phyloP scores from a whole-genome alignment of 1,140 invertebrate genomes.

The Geopemphigus sp. region DNA sequence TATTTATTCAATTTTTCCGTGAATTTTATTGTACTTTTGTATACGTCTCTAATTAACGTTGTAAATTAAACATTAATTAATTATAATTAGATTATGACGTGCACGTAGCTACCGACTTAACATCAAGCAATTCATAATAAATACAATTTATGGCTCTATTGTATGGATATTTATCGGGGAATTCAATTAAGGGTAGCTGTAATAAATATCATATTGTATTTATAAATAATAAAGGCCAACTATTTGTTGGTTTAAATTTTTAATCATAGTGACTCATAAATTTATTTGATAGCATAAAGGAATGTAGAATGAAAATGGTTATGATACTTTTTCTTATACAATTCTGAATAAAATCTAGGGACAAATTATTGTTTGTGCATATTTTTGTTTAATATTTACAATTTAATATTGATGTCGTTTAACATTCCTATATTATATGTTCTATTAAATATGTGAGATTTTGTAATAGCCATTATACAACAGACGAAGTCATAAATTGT shows the following conservation, averaged over 20 bases:
- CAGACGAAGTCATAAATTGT: background rate
- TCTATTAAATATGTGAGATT: background rate
- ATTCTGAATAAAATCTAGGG: background rate
- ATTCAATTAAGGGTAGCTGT: conserved; percentile 24
- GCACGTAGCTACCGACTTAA: background rate
- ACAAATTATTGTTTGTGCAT: background rate
- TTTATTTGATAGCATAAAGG: background rate
- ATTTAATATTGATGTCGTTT: background rate
- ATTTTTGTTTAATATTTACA: background rate
- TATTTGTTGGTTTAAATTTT: conserved; percentile 20
- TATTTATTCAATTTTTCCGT: no score
- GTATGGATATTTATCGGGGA: conserved; percentile 7
- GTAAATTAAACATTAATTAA: background rate
- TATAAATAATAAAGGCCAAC: conserved; percentile 21
- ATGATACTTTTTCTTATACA: background rate
- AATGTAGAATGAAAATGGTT: background rate
- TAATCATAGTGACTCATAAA: conserved; percentile 27
- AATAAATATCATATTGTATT: conserved; percentile 1
- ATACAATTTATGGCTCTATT: conserved; percentile 8
- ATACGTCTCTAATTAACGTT: no score
- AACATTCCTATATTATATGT: background rate
- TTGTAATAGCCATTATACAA: background rate
- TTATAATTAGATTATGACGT: background rate
- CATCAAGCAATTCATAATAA: conserved; percentile 6
- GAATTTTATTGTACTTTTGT: no score